phyloP scores from a whole-genome alignment of 1,140 invertebrate genomes.

The Centruroides sculpturatus region DNA sequence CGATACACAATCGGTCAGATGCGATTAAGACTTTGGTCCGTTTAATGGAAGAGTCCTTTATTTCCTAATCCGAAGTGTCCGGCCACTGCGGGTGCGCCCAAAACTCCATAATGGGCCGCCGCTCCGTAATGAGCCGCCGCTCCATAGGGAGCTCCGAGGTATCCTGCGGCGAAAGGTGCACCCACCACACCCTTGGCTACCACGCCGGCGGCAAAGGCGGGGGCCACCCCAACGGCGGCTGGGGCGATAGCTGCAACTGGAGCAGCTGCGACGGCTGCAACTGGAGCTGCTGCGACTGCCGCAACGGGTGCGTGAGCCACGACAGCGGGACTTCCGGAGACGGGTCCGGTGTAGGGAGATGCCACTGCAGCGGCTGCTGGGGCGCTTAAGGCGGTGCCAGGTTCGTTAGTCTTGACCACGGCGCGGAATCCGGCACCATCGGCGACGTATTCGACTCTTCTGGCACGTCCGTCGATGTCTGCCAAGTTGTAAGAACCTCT shows the following conservation, averaged over 20 bases:
- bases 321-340: not conserved
- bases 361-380: conserved; percentile 8
- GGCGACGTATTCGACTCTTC: conserved; percentile 15
- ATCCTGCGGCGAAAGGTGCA: too few species aligned
- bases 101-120: too few species aligned
- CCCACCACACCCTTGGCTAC: too few species aligned
- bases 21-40: too few species aligned
- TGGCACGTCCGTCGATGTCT: conserved; percentile 10
- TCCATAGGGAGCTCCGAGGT: too few species aligned
- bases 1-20: too few species aligned
- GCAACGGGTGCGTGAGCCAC: not conserved
- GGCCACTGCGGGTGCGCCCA: too few species aligned
- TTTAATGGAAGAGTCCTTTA: too few species aligned
- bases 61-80: too few species aligned
- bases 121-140: too few species aligned
- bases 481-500: conserved; percentile 1
- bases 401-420: conserved; percentile 18
- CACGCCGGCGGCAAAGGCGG: too few species aligned
- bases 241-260: not conserved
- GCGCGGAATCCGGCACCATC: conserved; percentile 17
- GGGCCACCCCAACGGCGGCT: too few species aligned
- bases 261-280: not conserved
- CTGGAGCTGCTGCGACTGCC: not conserved
- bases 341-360: not conserved
- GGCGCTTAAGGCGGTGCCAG: conserved; percentile 14